Conservation (phyloP, 2,113 vertebrate genomes). For the Lampris megalopsis region DNA sequence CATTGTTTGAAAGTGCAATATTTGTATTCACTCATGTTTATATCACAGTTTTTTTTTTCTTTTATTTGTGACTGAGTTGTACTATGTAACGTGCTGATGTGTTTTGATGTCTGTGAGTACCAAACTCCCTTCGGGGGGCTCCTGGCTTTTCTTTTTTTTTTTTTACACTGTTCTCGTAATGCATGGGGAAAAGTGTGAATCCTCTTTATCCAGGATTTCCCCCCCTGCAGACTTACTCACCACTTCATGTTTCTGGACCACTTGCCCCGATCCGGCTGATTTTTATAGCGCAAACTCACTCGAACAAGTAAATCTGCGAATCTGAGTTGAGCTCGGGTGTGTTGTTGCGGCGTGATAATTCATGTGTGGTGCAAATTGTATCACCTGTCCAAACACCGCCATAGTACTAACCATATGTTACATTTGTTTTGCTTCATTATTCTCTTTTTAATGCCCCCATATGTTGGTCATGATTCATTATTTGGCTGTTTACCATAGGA, state of each 20-base stretch:
- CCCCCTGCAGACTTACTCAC: slow-evolving; percentile 38
- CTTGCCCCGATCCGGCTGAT: slow-evolving; percentile 19
- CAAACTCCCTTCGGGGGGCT: slow-evolving; percentile 17
- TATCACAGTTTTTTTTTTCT: slow-evolving; percentile 56
- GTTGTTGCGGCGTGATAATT: slow-evolving; percentile 45
- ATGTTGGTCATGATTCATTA: slow-evolving; percentile 28
- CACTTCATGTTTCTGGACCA: slow-evolving; percentile 45
- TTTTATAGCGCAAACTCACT: slow-evolving; percentile 30
- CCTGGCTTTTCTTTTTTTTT: slow-evolving; percentile 23
- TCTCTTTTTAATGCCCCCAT: slow-evolving; percentile 3
- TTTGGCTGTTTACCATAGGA: slow-evolving; percentile 14
- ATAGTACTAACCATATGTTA: slow-evolving; percentile 27
- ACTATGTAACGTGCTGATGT: slow-evolving; percentile 1
- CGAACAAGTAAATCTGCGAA: slow-evolving; percentile 7
- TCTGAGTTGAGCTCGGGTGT: slow-evolving; percentile 32
- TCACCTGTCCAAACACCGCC: slow-evolving; percentile 58
- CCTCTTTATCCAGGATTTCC: slow-evolving; percentile 5
- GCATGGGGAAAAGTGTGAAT: slow-evolving; percentile 26
- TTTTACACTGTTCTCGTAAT: slow-evolving; percentile 48
- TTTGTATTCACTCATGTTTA: slow-evolving; percentile 72
- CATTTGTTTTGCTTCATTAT: slow-evolving; percentile 42
- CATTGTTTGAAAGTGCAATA: slow-evolving; percentile 86
- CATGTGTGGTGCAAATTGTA: slow-evolving; percentile 48
- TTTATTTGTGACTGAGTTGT: slow-evolving; percentile 47
- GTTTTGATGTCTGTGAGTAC: slow-evolving; percentile 30